Conservation (phyloP, 2,888 invertebrate genomes). For the Drosophila eohydei region DNA sequence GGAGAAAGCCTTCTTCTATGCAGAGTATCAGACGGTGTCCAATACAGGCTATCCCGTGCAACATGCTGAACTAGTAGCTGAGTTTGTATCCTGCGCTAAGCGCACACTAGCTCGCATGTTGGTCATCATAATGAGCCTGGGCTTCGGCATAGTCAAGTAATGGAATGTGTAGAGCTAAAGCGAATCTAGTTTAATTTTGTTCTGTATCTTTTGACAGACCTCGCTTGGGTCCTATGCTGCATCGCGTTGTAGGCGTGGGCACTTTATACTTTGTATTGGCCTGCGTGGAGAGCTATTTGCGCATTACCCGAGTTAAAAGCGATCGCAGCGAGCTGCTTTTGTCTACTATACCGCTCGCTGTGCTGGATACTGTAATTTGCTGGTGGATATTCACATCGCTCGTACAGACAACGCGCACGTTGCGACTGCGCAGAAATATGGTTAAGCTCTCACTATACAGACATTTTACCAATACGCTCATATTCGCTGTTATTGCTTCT, state of each 20-base stretch:
- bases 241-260: slow-evolving; percentile 94
- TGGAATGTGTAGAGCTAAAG: not conserved
- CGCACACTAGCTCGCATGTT: slow-evolving; percentile 96
- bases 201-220: slow-evolving; percentile 87
- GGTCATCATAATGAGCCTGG: slow-evolving; percentile 96
- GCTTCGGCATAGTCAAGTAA: slow-evolving; percentile 97
- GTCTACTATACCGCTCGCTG: slow-evolving; percentile 93
- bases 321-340: slow-evolving; percentile 88
- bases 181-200: not conserved
- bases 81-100: slow-evolving; percentile 96
- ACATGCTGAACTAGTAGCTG: slow-evolving; percentile 93
- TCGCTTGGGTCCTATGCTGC: slow-evolving; percentile 94
- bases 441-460: slow-evolving; percentile 95
- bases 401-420: slow-evolving; percentile 94
- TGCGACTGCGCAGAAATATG: slow-evolving; percentile 94
- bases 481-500: slow-evolving; percentile 95
- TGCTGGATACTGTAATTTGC: slow-evolving; percentile 94
- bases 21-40: slow-evolving; percentile 93
- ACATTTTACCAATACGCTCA: slow-evolving; percentile 97
- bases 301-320: slow-evolving; percentile 88
- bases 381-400: slow-evolving; percentile 97
- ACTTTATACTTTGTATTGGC: slow-evolving; percentile 93
- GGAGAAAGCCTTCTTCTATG: slow-evolving; percentile 95
- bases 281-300: slow-evolving; percentile 93
- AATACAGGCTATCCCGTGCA: slow-evolving; percentile 88